Conservation (phyloP, 1,140 invertebrate genomes). For the Phocides pigmalion region DNA sequence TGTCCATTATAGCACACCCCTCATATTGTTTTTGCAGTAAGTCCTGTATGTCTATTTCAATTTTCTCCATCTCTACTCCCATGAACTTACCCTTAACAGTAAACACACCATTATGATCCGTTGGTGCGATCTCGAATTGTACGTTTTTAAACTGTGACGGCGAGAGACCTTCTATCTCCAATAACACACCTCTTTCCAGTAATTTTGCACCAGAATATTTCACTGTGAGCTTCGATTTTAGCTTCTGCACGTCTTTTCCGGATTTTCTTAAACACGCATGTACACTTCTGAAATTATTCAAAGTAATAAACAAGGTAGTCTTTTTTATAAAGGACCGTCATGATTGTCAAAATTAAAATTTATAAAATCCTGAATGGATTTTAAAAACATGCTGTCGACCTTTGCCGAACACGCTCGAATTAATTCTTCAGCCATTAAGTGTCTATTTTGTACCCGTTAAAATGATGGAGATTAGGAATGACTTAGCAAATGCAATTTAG, state of each 20-base stretch:
- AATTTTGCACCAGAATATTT: conserved; percentile 90
- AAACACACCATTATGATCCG: conserved; percentile 88
- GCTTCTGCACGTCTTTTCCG: conserved; percentile 83
- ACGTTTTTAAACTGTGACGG: conserved; percentile 90
- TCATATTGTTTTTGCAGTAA: conserved; percentile 92
- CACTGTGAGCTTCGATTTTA: conserved; percentile 86
- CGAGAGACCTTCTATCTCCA: conserved; percentile 89
- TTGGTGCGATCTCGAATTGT: conserved; percentile 90
- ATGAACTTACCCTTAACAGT: conserved; percentile 91
- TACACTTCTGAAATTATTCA: conserved; percentile 78
- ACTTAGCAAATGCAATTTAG: no score
- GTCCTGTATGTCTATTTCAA: conserved; percentile 91
- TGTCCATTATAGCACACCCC: conserved; percentile 90
- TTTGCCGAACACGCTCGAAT: no score
- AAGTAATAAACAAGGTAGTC: neutral
- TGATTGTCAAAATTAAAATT: no score
- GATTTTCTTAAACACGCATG: conserved; percentile 81
- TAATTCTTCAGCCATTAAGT: no score
- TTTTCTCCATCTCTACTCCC: conserved; percentile 91
- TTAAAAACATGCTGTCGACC: no score
- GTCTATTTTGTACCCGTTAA: no score
- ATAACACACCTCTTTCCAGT: conserved; percentile 89
- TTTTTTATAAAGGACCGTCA: neutral
- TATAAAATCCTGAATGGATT: no score
- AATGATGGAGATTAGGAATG: no score